Conservation (phyloP, 2,113 vertebrate species). For the Mesembrinibis cayennensis region DNA sequence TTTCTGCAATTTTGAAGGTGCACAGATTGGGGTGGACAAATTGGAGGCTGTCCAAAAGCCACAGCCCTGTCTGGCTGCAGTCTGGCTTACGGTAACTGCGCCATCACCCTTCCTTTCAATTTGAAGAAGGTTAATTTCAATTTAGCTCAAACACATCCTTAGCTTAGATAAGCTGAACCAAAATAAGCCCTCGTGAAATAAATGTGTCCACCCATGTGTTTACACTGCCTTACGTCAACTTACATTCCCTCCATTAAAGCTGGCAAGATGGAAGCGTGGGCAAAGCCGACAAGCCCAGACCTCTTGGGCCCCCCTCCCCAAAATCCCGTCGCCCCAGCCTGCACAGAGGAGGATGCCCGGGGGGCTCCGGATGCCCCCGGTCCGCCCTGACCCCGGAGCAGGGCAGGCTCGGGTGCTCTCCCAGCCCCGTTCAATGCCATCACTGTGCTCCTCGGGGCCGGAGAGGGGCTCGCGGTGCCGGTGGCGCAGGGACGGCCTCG, state of each 20-base stretch:
- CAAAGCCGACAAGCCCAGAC: background rate
- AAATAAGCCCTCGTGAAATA: background rate
- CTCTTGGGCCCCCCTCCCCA: background rate
- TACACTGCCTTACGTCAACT: background rate
- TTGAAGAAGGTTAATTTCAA: background rate
- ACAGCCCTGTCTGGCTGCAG: background rate
- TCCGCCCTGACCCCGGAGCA: background rate
- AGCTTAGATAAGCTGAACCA: background rate
- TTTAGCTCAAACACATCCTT: background rate
- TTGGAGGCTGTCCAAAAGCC: background rate
- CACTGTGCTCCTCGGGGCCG: background rate
- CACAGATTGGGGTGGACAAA: background rate
- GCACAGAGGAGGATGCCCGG: background rate
- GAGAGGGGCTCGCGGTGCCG: background rate
- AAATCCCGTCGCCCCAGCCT: background rate
- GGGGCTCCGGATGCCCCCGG: fast-evolving
- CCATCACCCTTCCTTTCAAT: background rate
- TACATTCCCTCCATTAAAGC: background rate
- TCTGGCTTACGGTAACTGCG: background rate
- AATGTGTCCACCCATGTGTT: background rate
- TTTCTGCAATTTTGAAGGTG: background rate
- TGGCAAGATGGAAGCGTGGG: fast-evolving
- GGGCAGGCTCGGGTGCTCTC: background rate
- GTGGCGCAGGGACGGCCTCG: background rate
- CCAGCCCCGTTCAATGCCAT: background rate